Evolutionary conservation across 2,888 invertebrate species (phyloP).

Genomic region (Melinaea marsaeus): DNA sequence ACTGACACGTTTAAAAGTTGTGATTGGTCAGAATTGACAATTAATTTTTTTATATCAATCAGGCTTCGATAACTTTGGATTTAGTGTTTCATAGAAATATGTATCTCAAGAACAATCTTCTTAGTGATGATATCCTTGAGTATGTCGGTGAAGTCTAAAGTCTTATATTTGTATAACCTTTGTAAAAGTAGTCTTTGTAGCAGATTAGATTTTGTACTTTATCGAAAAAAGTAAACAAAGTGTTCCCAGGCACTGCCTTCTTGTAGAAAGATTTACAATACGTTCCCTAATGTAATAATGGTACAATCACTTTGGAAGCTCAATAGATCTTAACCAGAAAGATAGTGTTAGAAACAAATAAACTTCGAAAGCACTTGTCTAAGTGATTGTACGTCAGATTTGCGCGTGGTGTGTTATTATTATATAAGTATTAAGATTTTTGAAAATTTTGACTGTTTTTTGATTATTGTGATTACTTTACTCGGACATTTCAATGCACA

Average conservation of each 20-base stretch:
- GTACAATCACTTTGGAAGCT: slow-evolving; percentile 11
- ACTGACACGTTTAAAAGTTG: too few relatives aligned
- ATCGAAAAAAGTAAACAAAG: slow-evolving; percentile 30
- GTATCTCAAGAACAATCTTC: too few relatives aligned
- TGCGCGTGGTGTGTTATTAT: too few relatives aligned
- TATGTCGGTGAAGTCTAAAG: slow-evolving; percentile 15
- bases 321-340: slow-evolving; percentile 4
- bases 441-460: not conserved
- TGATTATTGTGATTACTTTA: not conserved
- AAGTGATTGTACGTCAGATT: too few relatives aligned
- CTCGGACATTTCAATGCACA: slow-evolving; percentile 3
- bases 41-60: too few relatives aligned
- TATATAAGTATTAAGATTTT: not conserved
- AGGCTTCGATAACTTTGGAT: too few relatives aligned
- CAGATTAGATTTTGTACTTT: slow-evolving; percentile 34
- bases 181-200: slow-evolving; percentile 20
- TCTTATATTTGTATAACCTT: slow-evolving; percentile 13
- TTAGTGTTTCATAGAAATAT: too few relatives aligned
- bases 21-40: too few relatives aligned
- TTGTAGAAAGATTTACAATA: slow-evolving; percentile 33
- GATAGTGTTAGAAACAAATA: not conserved
- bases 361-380: not conserved
- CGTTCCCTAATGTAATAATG: slow-evolving; percentile 25
- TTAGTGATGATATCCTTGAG: not conserved
- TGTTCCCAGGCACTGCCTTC: slow-evolving; percentile 49